Conservation (phyloP, 2,113 vertebrate genomes). For the Tragelaphus scriptus region DNA sequence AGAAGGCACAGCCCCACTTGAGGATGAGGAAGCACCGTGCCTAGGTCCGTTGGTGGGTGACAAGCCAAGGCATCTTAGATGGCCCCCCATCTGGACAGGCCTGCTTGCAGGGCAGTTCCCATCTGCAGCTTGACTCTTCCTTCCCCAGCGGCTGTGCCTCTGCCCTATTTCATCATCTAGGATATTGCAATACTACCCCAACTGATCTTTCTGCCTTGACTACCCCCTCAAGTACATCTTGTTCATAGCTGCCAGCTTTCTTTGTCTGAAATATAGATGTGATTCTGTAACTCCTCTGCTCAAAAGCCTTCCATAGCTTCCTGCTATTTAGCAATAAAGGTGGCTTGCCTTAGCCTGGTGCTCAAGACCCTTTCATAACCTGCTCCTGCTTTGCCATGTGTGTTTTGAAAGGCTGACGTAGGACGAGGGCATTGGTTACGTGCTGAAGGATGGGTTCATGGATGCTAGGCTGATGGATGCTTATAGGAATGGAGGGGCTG, state of each 20-base stretch:
- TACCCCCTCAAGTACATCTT: neutral
- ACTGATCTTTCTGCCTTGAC: neutral
- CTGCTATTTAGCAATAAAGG: neutral
- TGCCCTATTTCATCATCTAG: neutral
- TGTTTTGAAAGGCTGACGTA: neutral
- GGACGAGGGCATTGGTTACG: neutral
- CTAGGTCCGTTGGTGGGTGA: no score
- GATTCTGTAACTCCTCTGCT: neutral
- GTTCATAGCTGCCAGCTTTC: neutral
- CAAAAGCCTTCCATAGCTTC: neutral
- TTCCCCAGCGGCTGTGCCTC: neutral
- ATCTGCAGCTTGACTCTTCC: neutral
- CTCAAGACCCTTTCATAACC: neutral
- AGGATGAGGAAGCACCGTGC: neutral
- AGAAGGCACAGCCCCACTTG: neutral
- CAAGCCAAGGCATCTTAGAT: neutral
- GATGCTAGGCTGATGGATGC: neutral
- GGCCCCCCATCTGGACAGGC: neutral
- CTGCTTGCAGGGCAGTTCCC: neutral
- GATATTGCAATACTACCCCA: neutral
- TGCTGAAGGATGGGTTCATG: neutral
- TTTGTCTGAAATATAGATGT: neutral
- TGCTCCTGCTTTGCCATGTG: fast-evolving
- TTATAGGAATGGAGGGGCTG: neutral
- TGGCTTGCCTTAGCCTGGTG: neutral